Evolutionary conservation across 2,113 vertebrate species (phyloP).

Genomic region (Naja naja): DNA sequence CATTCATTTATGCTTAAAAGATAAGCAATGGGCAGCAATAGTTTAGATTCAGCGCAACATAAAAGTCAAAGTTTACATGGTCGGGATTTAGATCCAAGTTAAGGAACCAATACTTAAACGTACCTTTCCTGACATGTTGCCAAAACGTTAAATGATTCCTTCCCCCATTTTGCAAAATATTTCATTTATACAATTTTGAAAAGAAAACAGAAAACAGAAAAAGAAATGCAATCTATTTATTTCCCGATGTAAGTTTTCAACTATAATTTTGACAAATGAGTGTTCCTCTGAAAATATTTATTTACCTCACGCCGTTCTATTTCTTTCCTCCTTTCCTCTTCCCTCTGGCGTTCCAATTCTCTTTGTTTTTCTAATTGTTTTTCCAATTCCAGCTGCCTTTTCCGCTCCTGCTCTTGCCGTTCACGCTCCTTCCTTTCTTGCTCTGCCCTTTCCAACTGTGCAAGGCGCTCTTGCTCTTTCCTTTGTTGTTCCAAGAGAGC

Average conservation of each 20-base stretch:
- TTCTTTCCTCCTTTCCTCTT: slow-evolving; percentile 87
- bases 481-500: slow-evolving; percentile 93
- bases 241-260: neutral
- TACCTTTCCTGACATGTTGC: neutral
- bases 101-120: neutral
- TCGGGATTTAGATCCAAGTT: neutral
- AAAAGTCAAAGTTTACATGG: neutral
- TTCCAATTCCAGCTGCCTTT: slow-evolving; percentile 88
- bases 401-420: slow-evolving; percentile 89
- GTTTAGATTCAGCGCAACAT: neutral
- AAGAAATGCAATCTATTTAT: neutral
- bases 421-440: slow-evolving; percentile 92
- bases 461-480: slow-evolving; percentile 93
- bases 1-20: neutral
- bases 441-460: slow-evolving; percentile 87
- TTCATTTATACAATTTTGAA: neutral
- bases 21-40: neutral
- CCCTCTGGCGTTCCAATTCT: slow-evolving; percentile 76
- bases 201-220: neutral
- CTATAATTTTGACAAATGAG: neutral
- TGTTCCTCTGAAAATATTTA: slow-evolving; percentile 23
- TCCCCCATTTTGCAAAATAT: neutral
- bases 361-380: slow-evolving; percentile 87
- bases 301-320: slow-evolving; percentile 87
- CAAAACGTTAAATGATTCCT: neutral